Conservation (phyloP, 2,888 invertebrate species). For the Hirtodrosophila trivittata region DNA sequence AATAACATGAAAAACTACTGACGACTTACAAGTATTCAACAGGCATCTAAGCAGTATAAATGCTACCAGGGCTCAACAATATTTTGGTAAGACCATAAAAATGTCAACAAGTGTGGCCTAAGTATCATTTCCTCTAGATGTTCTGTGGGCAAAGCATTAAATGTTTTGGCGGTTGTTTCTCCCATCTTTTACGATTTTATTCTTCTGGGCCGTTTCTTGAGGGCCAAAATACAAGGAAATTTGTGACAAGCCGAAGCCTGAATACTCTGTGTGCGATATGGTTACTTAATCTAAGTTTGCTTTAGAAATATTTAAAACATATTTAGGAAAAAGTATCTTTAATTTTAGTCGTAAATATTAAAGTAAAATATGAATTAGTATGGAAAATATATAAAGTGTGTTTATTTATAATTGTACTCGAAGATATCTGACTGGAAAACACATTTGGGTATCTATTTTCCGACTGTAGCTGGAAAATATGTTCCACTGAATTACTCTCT, state of each 20-base stretch:
- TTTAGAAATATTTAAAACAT: no score
- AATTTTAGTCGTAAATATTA: no score
- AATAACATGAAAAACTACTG: constrained; percentile 22
- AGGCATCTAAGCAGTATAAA: constrained; percentile 11
- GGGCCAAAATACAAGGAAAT: constrained; percentile 15
- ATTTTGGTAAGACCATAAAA: constrained; percentile 43
- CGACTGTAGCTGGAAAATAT: no score
- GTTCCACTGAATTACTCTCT: no score
- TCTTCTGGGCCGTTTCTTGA: constrained; percentile 25
- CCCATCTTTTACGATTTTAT: constrained; percentile 46
- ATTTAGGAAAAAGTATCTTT: no score
- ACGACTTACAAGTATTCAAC: not conserved
- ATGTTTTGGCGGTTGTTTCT: constrained; percentile 52
- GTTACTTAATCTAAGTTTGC: no score
- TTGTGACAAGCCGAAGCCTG: not conserved
- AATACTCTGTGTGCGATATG: no score
- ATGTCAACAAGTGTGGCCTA: constrained; percentile 51
- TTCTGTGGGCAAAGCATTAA: constrained; percentile 34
- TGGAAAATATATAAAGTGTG: no score
- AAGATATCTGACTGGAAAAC: no score
- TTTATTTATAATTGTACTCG: no score
- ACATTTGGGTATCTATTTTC: no score
- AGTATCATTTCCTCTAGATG: constrained; percentile 34
- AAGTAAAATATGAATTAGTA: no score
- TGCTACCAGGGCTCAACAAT: constrained; percentile 23